Evolutionary conservation across 2,888 invertebrate genomes (phyloP).

Genomic region (Latheticus oryzae): DNA sequence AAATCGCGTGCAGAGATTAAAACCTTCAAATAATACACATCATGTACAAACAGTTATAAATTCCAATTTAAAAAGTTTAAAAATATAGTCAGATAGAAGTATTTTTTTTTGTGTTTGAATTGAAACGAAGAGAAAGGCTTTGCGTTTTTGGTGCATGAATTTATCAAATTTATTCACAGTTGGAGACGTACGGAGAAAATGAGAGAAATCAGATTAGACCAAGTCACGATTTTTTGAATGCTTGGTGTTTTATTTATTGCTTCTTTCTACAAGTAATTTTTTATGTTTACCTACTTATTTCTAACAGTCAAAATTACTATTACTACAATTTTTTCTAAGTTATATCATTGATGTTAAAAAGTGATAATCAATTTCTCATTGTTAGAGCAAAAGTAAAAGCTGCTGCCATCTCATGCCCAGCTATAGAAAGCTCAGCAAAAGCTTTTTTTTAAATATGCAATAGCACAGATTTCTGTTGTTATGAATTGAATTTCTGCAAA

Average conservation of each 20-base stretch:
- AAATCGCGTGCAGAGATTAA: slow-evolving; percentile 2
- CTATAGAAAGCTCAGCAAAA: no score
- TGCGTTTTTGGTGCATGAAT: slow-evolving; percentile 5
- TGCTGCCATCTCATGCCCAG: no score
- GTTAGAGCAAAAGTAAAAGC: no score
- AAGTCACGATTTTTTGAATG: slow-evolving; percentile 12
- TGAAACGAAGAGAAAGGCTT: no score
- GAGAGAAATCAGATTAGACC: slow-evolving; percentile 3
- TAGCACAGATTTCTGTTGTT: no score
- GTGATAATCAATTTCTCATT: no score
- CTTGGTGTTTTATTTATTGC: slow-evolving; percentile 27
- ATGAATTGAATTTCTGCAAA: no score
- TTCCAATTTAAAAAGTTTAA: background rate
- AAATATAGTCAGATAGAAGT: background rate
- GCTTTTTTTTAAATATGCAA: no score
- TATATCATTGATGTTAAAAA: no score
- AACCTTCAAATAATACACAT: background rate
- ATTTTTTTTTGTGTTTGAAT: slow-evolving; percentile 2
- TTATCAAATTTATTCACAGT: slow-evolving; percentile 4
- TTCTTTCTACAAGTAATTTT: slow-evolving; percentile 27
- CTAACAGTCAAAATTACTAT: no score
- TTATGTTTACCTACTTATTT: no score
- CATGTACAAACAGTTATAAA: slow-evolving; percentile 3
- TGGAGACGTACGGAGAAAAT: slow-evolving; percentile 7
- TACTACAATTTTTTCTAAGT: no score